Evolutionary conservation across 2,113 vertebrate genomes (phyloP), one percentile per base, ranked within the genome.

Genomic region (Mustela nigripes): DNA sequence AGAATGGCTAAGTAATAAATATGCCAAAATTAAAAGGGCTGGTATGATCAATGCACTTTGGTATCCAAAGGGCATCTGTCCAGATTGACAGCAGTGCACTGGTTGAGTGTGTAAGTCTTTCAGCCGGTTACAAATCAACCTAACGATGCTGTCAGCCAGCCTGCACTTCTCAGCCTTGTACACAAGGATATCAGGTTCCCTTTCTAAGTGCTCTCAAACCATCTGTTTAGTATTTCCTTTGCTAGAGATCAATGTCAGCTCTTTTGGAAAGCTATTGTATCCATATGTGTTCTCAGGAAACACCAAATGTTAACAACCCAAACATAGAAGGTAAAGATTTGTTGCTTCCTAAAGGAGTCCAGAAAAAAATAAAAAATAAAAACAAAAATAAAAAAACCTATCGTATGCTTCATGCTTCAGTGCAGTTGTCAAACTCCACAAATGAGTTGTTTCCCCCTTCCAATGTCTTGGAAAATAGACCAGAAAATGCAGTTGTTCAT

Each of bases 171-270:
- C 88, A 91, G 69, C 81, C 88, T 56, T 93, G 88, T 92, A 88
- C 84, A 94, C 91, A 96, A 97, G 84, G 94, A 45, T 97, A 98
- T 98, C 98, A 62, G 31, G 84, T 98, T 98, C 36, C 95, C 87
- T 91, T 91, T 87, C 95, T 98, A 98, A 98, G 96, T 97, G 96
- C 96, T 97, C 94, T 48, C 93, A 97, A 97, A 93, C 96, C 97
- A 97, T 98, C 96, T 98, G 96, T 90, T 96, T 98, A 96, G 63
- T 96, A 96, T 97, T 98, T 97, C 90, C 86, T 97, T 97, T 96
- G 78, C 65, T 80, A 95, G 83, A 56, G 94, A 98, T 97, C 18
- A 2, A 97, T 97, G 95, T 97, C 95, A 97, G 87, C 87, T 97
- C 80, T 95, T 96, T 96, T 94, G 82, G 81, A 95, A 97, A 95